Conservation (phyloP, 2,113 vertebrate species). For the Galeopterus variegatus region DNA sequence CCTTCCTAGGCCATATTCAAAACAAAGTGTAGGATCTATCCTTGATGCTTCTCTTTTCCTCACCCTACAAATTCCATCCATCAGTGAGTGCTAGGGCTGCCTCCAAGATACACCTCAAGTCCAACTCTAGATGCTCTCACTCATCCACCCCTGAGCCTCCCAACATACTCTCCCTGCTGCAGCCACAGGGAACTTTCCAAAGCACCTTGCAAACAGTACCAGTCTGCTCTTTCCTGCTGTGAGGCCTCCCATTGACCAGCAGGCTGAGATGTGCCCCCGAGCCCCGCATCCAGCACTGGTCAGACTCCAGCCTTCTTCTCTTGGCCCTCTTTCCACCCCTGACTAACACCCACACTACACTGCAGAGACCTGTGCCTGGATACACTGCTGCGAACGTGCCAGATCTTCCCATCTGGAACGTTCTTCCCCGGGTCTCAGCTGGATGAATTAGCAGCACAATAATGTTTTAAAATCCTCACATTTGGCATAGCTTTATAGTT, state of each 20-base stretch:
- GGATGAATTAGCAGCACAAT: neutral
- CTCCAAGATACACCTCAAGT: neutral
- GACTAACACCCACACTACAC: too few relatives aligned
- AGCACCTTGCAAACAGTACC: neutral
- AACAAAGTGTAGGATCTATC: neutral
- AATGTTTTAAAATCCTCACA: neutral
- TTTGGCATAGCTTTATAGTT: neutral
- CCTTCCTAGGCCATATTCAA: neutral
- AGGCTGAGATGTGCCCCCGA: neutral
- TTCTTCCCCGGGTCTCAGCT: neutral
- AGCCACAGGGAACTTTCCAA: neutral
- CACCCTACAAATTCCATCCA: neutral
- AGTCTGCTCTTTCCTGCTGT: neutral
- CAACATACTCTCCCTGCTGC: neutral
- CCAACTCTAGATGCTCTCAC: neutral
- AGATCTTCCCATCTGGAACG: neutral
- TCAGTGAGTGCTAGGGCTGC: neutral
- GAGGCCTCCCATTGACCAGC: neutral
- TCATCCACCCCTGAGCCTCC: neutral
- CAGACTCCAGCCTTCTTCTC: neutral
- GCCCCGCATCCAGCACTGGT: neutral
- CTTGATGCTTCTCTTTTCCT: neutral
- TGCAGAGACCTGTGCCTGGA: neutral
- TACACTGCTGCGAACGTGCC: neutral
- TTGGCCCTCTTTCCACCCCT: neutral